phyloP scores from a whole-genome alignment of 2,113 vertebrate species.

The Dicrurus megarhynchus region DNA sequence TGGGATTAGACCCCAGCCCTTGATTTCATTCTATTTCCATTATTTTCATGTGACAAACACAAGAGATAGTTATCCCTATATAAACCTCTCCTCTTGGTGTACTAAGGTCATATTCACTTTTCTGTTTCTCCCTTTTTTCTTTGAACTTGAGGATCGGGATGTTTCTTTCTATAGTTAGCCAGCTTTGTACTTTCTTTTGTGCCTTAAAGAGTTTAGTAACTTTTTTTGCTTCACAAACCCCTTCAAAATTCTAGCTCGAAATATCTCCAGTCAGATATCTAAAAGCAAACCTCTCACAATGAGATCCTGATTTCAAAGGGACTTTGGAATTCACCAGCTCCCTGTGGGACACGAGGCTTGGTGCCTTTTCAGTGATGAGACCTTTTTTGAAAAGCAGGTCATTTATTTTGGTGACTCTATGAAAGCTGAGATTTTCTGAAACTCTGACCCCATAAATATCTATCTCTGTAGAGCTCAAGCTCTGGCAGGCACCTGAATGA shows the following conservation, averaged over 20 bases:
- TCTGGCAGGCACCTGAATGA: not conserved
- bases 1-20: not conserved
- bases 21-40: not conserved
- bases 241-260: not conserved
- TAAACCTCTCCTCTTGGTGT: not conserved
- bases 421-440: conserved; percentile 7
- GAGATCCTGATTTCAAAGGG: conserved; percentile 7
- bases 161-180: not conserved
- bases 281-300: not conserved
- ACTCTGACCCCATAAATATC: conserved; percentile 1
- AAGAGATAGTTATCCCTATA: not conserved
- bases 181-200: not conserved
- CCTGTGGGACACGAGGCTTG: not conserved
- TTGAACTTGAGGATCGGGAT: not conserved
- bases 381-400: conserved; percentile 6
- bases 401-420: conserved; percentile 8
- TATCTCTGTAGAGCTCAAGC: not conserved
- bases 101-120: not conserved
- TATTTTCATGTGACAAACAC: not conserved
- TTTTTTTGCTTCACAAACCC: not conserved
- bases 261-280: not conserved
- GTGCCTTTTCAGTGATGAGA: not conserved
- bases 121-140: not conserved
- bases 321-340: not conserved
- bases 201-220: not conserved